Conservation (phyloP, 2,797 vertebrate species). For the Knipowitschia caucasica region DNA sequence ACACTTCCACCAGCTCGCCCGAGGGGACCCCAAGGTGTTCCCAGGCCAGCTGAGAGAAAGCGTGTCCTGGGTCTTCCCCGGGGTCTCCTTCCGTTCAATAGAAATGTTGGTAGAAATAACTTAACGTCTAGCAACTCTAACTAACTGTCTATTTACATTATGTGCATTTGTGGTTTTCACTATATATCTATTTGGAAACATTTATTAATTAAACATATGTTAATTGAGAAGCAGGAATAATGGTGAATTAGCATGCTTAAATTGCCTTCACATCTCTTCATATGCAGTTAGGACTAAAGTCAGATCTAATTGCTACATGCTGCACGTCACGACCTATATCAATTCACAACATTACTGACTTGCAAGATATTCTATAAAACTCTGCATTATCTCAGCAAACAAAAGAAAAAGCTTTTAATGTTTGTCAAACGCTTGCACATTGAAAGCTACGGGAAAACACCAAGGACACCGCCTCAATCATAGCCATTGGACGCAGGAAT, state of each 20-base stretch:
- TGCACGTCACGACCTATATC: slow-evolving; percentile 43
- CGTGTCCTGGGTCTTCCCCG: too few species aligned
- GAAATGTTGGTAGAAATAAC: too few species aligned
- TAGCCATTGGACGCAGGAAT: slow-evolving; percentile 43
- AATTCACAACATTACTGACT: neutral
- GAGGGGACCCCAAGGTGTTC: too few species aligned
- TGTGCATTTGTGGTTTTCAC: too few species aligned
- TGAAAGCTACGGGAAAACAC: neutral
- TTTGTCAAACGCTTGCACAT: neutral
- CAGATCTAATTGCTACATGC: slow-evolving; percentile 61
- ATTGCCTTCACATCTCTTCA: slow-evolving; percentile 43
- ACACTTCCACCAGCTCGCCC: too few species aligned
- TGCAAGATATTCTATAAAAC: neutral
- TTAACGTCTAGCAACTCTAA: too few species aligned
- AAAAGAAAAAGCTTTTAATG: slow-evolving; percentile 2
- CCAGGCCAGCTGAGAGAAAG: too few species aligned
- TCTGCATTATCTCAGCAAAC: neutral
- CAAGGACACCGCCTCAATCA: slow-evolving; percentile 19
- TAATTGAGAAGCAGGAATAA: slow-evolving; percentile 24
- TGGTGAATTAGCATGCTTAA: slow-evolving; percentile 46
- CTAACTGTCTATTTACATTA: too few species aligned
- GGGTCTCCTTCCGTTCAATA: too few species aligned
- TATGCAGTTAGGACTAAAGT: slow-evolving; percentile 53
- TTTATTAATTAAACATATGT: neutral
- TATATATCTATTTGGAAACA: slow-evolving; percentile 2